phyloP scores from a whole-genome alignment of 2,797 vertebrate genomes.

The Eidolon dupreanum region DNA sequence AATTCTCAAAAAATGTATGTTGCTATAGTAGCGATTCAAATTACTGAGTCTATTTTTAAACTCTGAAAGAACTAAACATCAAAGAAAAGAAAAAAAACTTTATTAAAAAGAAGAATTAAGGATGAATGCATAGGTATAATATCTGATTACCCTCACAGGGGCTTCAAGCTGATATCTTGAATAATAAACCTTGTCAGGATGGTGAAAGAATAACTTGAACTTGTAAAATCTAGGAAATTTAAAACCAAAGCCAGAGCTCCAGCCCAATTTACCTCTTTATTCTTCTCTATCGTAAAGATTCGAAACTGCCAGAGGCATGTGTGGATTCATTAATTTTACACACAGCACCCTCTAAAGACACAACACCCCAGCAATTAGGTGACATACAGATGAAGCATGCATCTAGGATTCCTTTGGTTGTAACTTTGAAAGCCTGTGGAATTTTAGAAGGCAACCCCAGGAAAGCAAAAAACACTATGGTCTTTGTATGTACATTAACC shows the following conservation, averaged over 20 bases:
- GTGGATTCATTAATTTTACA: neutral
- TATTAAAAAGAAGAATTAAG: neutral
- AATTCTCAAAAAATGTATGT: neutral
- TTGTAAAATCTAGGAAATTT: constrained; percentile 67
- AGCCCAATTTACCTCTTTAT: constrained; percentile 43
- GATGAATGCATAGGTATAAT: constrained; percentile 27
- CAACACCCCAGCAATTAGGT: neutral
- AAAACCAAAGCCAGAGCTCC: constrained; percentile 63
- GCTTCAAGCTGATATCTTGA: neutral
- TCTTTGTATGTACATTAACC: constrained; percentile 8
- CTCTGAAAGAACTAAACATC: constrained; percentile 11
- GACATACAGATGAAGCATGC: neutral
- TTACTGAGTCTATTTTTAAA: constrained; percentile 38
- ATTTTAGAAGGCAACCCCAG: constrained; percentile 30
- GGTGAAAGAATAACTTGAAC: constrained; percentile 8
- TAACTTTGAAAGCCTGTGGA: constrained; percentile 16
- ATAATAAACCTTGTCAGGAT: constrained; percentile 30
- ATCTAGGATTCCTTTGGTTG: neutral
- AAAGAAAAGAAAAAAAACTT: neutral
- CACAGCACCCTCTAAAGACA: neutral
- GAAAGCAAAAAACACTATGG: constrained; percentile 40
- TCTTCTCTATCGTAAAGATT: constrained; percentile 15
- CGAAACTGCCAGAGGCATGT: neutral
- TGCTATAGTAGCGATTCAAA: constrained; percentile 2
- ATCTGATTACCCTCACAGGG: constrained; percentile 15